Evolutionary conservation across 2,888 invertebrate genomes (phyloP).

Genomic region (Lasioglossum pauxillum): DNA sequence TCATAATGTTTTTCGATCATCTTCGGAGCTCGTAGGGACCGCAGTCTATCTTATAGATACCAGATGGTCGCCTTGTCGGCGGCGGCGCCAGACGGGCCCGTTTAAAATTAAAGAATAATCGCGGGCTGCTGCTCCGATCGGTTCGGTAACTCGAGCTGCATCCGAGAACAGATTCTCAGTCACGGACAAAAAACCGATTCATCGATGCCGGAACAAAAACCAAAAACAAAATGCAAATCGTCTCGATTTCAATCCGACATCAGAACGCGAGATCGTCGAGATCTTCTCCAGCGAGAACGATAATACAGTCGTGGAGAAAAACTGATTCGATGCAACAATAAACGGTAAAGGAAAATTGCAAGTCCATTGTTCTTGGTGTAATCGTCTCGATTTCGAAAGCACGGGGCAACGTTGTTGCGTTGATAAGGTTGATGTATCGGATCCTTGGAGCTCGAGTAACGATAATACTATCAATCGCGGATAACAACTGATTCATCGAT

Average conservation of each 20-base stretch:
- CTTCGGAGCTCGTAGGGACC: background rate
- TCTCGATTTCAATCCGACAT: background rate
- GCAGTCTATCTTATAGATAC: constrained; percentile 18
- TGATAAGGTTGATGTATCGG: background rate
- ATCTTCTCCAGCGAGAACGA: background rate
- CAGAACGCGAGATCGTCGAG: background rate
- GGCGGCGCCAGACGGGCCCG: constrained; percentile 18
- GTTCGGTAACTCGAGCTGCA: constrained; percentile 1
- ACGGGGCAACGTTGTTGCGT: too few species aligned
- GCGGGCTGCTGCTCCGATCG: constrained; percentile 1
- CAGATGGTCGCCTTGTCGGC: constrained; percentile 11
- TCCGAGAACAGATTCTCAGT: background rate
- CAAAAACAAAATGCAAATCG: background rate
- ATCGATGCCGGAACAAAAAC: background rate
- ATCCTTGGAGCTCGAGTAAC: background rate
- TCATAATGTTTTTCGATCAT: constrained; percentile 15
- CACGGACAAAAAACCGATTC: background rate
- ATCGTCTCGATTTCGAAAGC: background rate
- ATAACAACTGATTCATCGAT: background rate
- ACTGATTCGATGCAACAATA: background rate
- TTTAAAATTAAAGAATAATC: constrained; percentile 18
- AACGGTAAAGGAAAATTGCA: background rate
- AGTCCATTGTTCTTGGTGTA: background rate
- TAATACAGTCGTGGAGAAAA: background rate
- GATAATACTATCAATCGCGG: background rate